A percentile compares a stretch with the other conserved stretches of the same genome.
Evolutionary conservation across 2,797 vertebrate genomes (phyloP).

Genomic region (Dermochelys coriacea): DNA sequence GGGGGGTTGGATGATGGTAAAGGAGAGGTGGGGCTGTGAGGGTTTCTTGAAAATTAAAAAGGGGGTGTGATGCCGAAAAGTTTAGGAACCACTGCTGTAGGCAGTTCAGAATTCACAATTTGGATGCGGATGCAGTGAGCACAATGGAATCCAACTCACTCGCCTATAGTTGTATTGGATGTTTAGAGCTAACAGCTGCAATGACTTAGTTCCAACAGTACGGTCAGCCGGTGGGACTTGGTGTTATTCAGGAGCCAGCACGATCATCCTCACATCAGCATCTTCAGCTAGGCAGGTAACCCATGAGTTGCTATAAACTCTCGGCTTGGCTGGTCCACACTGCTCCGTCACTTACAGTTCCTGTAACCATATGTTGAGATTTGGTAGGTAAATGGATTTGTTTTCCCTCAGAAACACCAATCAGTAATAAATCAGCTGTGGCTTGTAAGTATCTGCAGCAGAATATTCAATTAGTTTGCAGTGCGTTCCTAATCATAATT

Average conservation of each 20-base stretch:
- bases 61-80: too few species aligned
- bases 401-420: not conserved
- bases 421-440: not conserved
- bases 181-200: not conserved
- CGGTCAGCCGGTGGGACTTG: not conserved
- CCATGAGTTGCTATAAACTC: rapidly evolving
- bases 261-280: not conserved
- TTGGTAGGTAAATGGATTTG: not conserved
- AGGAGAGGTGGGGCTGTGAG: too few species aligned
- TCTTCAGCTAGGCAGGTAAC: not conserved
- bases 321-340: not conserved
- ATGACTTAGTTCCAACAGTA: not conserved
- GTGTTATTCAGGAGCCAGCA: not conserved
- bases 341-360: not conserved
- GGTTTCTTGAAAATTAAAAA: too few species aligned
- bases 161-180: not conserved
- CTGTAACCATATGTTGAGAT: rapidly evolving
- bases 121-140: not conserved
- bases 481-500: not conserved
- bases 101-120: not conserved
- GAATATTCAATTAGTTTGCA: not conserved
- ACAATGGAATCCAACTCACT: not conserved
- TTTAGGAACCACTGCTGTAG: not conserved
- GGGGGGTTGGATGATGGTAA: too few species aligned
- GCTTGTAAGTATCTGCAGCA: not conserved